Base-by-base conservation (phyloP, 2,113 vertebrate genomes). In the Toxotes chatareus region DNA sequence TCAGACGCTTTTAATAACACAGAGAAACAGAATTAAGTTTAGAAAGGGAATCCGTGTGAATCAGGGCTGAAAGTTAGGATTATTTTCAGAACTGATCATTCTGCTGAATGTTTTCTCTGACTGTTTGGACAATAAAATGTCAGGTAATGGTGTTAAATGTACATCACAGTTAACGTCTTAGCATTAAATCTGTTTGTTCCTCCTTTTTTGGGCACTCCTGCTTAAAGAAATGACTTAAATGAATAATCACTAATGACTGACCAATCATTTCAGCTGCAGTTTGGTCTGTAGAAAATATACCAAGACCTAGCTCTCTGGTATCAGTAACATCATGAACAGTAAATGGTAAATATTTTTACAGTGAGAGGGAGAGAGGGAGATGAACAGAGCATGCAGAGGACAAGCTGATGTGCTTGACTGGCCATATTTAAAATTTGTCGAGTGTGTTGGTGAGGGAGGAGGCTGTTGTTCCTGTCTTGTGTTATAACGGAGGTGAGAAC, bases 401-500 rank as follows among this genome's bases (percentile, higher is more conserved):
- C 73, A 67, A 46, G 38, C 31, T 51, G 82, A 60, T 21, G 9
- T 38, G 61, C 85, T 71, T 59, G 34, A 83, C 80, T 64, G 87
- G 27, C n/a, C 74, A 62, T 51, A 38, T 86, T 87, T 82, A 59
- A 87, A 69, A 79, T 59, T 13, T 73, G 71, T 42, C 40, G 46
- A 27, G 51, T 14, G 53, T 55, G 23, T 40, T 67, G 71, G 80
- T 1, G 4, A 53, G 66, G 42, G 38, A 21, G 32, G 8, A 62
- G 64, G 74, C 71, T 60, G 83, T 44, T 55, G 60, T 53, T 87
- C 40, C 60, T 13, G 51, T 61, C 6, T 63, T 34, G 51, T 63
- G 65, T 75, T 77, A 21, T 42, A 53, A 34, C 31, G 1, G 73
- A 91, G 86, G 86, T 87, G 86, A 83, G 82, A 87, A 87, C 76